These are phyloP conservation scores for Gallinago stenura DNA, from an alignment of 2,797 vertebrate genomes.

Conservation along the genomic window DNA sequence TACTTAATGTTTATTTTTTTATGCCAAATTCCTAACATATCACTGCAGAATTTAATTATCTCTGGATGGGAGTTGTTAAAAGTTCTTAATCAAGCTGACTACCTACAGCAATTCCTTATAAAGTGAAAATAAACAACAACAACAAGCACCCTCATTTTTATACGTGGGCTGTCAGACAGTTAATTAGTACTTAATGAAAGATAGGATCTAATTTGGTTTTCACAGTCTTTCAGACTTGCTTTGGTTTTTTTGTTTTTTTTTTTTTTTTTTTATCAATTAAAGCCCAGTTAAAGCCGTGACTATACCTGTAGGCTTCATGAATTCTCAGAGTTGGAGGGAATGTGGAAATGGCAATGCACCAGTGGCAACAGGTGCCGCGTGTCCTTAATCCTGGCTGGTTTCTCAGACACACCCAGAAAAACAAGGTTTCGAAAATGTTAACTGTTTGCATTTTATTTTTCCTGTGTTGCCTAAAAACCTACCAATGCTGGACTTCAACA, in stretches of 20 bases:
- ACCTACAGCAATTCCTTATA: background rate
- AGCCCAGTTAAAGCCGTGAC: background rate
- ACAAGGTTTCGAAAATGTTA: background rate
- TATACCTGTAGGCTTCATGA: background rate
- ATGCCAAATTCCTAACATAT: background rate
- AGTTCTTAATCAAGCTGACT: slow-evolving; percentile 27
- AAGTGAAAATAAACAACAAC: background rate
- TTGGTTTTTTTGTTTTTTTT: background rate
- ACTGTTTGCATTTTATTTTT: background rate
- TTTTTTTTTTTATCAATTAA: background rate
- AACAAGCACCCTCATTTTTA: background rate
- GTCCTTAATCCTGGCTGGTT: background rate
- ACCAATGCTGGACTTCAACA: background rate
- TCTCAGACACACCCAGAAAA: background rate
- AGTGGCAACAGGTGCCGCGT: background rate
- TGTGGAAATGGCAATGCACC: background rate
- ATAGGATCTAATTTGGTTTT: background rate
- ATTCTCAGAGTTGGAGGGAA: background rate
- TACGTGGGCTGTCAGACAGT: slow-evolving; percentile 14
- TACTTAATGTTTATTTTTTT: background rate
- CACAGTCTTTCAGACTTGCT: background rate
- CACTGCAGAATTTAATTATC: background rate
- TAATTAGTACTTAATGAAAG: slow-evolving; percentile 44
- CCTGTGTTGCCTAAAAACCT: background rate
- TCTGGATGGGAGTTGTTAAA: background rate